Conservation (phyloP, 2,797 vertebrate species). For the Halcyon smyrnensis region DNA sequence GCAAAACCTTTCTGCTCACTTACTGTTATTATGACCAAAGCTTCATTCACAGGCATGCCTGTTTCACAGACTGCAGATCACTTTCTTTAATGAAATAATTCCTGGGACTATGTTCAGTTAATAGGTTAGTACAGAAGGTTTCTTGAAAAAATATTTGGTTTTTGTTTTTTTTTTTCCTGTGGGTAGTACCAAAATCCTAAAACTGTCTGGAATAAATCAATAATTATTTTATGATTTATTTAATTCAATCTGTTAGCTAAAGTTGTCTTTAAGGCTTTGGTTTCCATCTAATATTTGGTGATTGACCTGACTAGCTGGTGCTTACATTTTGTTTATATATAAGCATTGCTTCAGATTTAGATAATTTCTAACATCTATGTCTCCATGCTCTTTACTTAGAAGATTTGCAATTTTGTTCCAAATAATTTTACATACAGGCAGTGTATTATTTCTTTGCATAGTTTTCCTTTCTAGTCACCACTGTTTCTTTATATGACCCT, state of each 20-base stretch:
- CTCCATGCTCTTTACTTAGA: not conserved
- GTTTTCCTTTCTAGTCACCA: not conserved
- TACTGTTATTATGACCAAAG: not conserved
- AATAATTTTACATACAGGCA: not conserved
- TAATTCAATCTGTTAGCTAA: not conserved
- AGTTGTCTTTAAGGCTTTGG: not conserved
- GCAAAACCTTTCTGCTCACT: not conserved
- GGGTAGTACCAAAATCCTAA: not conserved
- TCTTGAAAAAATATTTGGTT: not conserved
- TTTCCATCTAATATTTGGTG: not conserved
- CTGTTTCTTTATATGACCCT: not conserved
- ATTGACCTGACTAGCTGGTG: not conserved
- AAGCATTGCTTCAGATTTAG: not conserved
- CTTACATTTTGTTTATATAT: not conserved
- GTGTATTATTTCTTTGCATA: not conserved
- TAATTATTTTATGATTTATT: not conserved
- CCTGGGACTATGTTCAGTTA: not conserved
- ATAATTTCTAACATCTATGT: not conserved
- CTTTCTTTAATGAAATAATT: conserved; percentile 16
- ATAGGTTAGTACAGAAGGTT: not conserved
- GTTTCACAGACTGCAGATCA: not conserved
- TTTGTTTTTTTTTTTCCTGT: not conserved
- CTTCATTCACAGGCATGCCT: not conserved
- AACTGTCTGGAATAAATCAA: not conserved
- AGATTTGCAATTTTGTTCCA: not conserved